A percentile compares a stretch with the other conserved stretches of the same genome.
phyloP scores from a whole-genome alignment of 1,140 invertebrate species.

The Harpegnathos saltator region DNA sequence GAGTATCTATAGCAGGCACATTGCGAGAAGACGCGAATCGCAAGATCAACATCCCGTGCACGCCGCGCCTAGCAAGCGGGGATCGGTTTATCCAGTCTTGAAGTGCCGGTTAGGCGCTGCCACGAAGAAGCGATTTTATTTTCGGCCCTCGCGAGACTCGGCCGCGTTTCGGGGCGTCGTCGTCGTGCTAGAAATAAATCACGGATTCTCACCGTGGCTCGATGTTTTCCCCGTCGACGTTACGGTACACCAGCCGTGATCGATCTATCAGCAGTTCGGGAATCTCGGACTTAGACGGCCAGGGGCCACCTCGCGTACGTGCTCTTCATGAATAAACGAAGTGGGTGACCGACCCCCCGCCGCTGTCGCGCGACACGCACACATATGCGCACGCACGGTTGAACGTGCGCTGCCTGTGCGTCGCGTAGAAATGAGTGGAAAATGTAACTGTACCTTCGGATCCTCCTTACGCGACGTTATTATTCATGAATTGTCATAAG shows the following conservation, averaged over 20 bases:
- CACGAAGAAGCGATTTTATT: neutral
- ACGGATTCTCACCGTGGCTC: neutral
- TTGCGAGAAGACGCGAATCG: neutral
- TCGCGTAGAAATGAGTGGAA: slow-evolving; percentile 75
- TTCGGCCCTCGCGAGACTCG: too few relatives aligned
- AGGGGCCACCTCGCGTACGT: slow-evolving; percentile 72
- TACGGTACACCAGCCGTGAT: slow-evolving; percentile 42
- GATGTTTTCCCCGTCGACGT: slow-evolving; percentile 9
- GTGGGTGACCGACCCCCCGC: slow-evolving; percentile 75
- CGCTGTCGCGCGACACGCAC: slow-evolving; percentile 33
- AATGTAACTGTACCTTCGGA: slow-evolving; percentile 73
- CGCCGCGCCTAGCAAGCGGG: neutral
- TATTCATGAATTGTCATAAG: slow-evolving; percentile 63
- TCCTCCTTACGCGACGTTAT: slow-evolving; percentile 67
- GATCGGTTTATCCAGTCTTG: neutral
- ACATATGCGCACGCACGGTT: neutral
- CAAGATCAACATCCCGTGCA: neutral
- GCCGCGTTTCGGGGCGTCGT: neutral
- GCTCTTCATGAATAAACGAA: slow-evolving; percentile 81
- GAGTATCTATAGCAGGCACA: slow-evolving; percentile 23
- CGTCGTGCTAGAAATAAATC: slow-evolving; percentile 20
- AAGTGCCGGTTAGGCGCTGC: neutral
- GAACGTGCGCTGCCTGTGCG: slow-evolving; percentile 61
- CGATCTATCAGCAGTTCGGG: slow-evolving; percentile 52
- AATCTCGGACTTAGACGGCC: slow-evolving; percentile 44